These are phyloP conservation scores for Triplophysa dalaica DNA, from an alignment of 2,113 vertebrate genomes.

Conservation along the genomic window DNA sequence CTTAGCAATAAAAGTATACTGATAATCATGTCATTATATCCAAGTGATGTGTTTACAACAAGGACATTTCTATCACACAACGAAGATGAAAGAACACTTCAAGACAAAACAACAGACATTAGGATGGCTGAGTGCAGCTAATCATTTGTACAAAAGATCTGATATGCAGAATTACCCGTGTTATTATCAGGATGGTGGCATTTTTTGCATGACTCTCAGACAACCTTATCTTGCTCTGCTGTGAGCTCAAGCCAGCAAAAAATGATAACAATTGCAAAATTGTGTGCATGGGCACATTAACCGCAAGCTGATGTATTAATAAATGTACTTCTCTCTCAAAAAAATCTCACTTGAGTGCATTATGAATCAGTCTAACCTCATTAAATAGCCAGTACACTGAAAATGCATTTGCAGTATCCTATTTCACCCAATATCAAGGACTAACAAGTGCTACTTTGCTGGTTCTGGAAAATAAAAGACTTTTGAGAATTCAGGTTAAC, in stretches of 20 bases:
- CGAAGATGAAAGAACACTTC: neutral
- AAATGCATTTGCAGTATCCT: too few species aligned
- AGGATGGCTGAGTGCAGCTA: constrained; percentile 16
- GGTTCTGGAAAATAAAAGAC: too few species aligned
- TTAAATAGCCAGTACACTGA: neutral
- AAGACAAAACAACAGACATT: neutral
- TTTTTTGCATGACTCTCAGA: neutral
- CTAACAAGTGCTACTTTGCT: too few species aligned
- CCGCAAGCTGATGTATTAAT: neutral
- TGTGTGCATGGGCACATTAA: neutral
- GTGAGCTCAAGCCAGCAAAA: constrained; percentile 2
- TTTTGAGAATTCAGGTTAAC: too few species aligned
- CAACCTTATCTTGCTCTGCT: constrained; percentile 41
- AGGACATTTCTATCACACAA: neutral
- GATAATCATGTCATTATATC: neutral
- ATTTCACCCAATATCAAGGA: too few species aligned
- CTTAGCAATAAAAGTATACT: neutral
- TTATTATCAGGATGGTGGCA: constrained; percentile 28
- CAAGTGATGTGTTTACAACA: neutral
- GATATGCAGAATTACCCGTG: constrained; percentile 16
- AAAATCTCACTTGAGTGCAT: neutral
- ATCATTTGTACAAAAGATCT: constrained; percentile 14
- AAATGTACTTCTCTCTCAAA: too few species aligned
- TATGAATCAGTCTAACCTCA: neutral
- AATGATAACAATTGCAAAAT: constrained; percentile 10